A percentile compares a stretch with the other conserved stretches of the same genome.
Conservation (phyloP, 2,797 vertebrate genomes). For the Hipposideros larvatus region DNA sequence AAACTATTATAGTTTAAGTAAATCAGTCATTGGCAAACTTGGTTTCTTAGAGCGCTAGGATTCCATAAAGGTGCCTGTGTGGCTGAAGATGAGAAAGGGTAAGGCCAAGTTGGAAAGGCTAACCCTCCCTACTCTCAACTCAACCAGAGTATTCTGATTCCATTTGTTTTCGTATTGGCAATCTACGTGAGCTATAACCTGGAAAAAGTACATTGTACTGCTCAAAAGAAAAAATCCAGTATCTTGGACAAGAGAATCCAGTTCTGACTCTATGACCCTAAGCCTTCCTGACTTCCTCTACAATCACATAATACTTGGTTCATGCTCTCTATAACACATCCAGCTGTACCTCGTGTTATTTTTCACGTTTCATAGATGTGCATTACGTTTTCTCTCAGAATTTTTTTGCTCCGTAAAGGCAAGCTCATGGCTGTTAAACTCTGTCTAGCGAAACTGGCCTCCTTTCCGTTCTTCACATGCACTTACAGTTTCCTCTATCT, state of each 20-base stretch:
- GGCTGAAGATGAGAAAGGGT: not conserved
- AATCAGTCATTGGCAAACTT: not conserved
- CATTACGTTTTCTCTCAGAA: not conserved
- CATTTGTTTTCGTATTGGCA: not conserved
- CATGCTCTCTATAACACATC: not conserved
- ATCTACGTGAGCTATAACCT: not conserved
- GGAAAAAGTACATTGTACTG: not conserved
- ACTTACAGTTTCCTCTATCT: not conserved
- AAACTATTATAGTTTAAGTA: not conserved
- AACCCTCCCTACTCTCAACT: not conserved
- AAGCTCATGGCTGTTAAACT: not conserved
- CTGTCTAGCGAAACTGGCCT: not conserved
- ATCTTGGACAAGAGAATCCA: constrained; percentile 15
- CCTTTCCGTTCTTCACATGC: not conserved
- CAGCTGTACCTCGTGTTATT: not conserved
- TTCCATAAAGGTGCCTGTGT: not conserved
- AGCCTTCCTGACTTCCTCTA: not conserved
- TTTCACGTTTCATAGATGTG: not conserved
- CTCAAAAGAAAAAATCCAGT: not conserved
- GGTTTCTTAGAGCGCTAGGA: not conserved
- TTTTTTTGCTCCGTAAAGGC: not conserved
- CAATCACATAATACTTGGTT: not conserved
- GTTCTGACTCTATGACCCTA: not conserved
- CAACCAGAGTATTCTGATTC: not conserved
- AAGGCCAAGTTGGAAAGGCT: not conserved